Evolutionary conservation across 1,140 invertebrate genomes (phyloP), one percentile per base, ranked within the genome.

Genomic region (Riptortus pedestris): DNA sequence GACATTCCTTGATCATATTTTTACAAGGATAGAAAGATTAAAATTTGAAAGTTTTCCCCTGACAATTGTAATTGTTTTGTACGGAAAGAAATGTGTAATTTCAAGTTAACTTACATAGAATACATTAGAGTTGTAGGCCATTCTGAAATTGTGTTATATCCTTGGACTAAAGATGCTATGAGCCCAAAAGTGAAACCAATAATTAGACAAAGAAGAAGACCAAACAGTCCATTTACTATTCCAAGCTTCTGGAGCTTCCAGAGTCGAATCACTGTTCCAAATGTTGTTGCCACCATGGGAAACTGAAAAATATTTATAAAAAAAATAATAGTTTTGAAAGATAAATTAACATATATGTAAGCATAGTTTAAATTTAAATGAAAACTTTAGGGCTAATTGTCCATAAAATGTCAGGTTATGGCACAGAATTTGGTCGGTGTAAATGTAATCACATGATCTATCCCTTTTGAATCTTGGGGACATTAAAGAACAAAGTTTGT

Each of bases 101-200:
- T n/a, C n/a, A 7, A 38, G 31, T 2, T 2, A 51, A 63, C 43
- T 66, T 73, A 85, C 79, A 85, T 83, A 0, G 79, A 78, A 20
- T 80, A 72, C 83, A 88, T 88, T 75, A 88, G 85, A 38, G 71
- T 68, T 0, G 85, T 87, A 0, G 86, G 81, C 78, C 83, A 87
- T 26, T 79, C 26, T 74, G 0, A 72, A 74, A 38, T 74, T 71
- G 1, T 38, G 80, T 80, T 74, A 83, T 87, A n/a, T 74, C 72
- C 28, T 81, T 77, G 80, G 51, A 76, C 72, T 0, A 74, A 73
- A 59, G 81, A 80, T 47, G 81, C 77, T 1, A 83, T 73, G 1
- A 86, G 71, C 0, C 86, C 87, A 69, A 83, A 84, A n/a, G 84
- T 65, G 68, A 87, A 87, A 0, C 87, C 87, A 66, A 83, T 79